phyloP scores from a whole-genome alignment of 2,888 invertebrate species.

The Drosophila prolongata region DNA sequence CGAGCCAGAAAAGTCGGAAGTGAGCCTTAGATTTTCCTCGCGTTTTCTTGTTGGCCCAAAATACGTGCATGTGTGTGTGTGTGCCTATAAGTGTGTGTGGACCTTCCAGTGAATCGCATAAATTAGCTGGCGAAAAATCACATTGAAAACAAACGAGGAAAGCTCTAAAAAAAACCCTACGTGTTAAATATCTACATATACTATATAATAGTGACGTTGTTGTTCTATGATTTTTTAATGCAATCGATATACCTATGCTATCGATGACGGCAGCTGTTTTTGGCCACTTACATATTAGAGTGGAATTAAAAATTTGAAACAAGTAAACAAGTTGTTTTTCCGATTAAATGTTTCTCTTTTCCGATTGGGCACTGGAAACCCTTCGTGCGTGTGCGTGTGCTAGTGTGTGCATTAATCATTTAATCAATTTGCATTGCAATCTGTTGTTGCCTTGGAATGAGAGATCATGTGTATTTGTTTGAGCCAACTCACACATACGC shows the following conservation, averaged over 20 bases:
- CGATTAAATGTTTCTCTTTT: constrained; percentile 40
- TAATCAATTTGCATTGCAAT: constrained; percentile 56
- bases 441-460: constrained; percentile 48
- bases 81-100: constrained; percentile 29
- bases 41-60: constrained; percentile 55
- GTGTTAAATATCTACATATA: constrained; percentile 12
- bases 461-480: constrained; percentile 47
- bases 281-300: constrained; percentile 31
- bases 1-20: constrained; percentile 12
- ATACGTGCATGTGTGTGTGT: constrained; percentile 22
- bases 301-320: not conserved
- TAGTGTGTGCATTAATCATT: constrained; percentile 50
- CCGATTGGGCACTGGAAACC: constrained; percentile 5
- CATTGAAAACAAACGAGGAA: constrained; percentile 28
- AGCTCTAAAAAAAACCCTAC: constrained; percentile 21
- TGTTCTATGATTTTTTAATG: constrained; percentile 31
- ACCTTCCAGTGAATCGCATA: constrained; percentile 61
- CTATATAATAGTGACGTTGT: constrained; percentile 20
- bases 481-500: constrained; percentile 30
- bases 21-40: constrained; percentile 32
- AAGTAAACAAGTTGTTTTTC: constrained; percentile 24
- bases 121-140: constrained; percentile 42
- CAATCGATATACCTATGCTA: constrained; percentile 54
- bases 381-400: constrained; percentile 15
- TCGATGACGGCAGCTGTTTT: constrained; percentile 77